Evolutionary conservation across 2,797 vertebrate genomes (phyloP).

Genomic region (Sebastiscus albofasciatus): DNA sequence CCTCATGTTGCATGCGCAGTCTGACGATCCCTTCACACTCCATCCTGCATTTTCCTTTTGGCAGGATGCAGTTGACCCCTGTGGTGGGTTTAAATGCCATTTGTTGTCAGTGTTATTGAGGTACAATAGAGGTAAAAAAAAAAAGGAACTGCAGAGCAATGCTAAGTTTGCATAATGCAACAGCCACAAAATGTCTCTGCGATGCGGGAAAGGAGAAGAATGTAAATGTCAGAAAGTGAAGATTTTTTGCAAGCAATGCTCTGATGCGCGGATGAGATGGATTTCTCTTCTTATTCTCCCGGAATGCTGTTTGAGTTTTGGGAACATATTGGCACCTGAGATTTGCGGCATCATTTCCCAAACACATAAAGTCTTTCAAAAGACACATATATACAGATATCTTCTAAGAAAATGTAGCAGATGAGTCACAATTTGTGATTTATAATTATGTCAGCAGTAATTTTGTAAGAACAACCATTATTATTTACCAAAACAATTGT

Average conservation of each 20-base stretch:
- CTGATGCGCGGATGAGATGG: neutral
- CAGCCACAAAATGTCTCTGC: constrained; percentile 26
- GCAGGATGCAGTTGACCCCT: constrained; percentile 55
- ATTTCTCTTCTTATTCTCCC: neutral
- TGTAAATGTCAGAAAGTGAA: constrained; percentile 50
- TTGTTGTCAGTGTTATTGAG: constrained; percentile 60
- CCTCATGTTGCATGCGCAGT: neutral
- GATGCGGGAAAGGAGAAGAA: constrained; percentile 26
- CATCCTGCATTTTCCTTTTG: constrained; percentile 35
- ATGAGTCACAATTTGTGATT: neutral
- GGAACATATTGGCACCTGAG: neutral
- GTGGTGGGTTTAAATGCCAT: constrained; percentile 71
- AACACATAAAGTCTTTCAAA: neutral
- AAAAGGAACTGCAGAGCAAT: constrained; percentile 33
- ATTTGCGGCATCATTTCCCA: neutral
- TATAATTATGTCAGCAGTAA: neutral
- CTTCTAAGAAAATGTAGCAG: neutral
- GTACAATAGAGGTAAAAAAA: constrained; percentile 15
- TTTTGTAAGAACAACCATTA: neutral
- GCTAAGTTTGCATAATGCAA: constrained; percentile 61
- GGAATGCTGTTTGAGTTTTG: neutral
- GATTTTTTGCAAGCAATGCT: constrained; percentile 12
- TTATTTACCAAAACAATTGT: neutral
- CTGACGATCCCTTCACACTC: constrained; percentile 17
- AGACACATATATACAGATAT: neutral